Evolutionary conservation across 2,113 vertebrate genomes (phyloP), one percentile per base, ranked within the genome.

Genomic region (Eretmochelys imbricata): DNA sequence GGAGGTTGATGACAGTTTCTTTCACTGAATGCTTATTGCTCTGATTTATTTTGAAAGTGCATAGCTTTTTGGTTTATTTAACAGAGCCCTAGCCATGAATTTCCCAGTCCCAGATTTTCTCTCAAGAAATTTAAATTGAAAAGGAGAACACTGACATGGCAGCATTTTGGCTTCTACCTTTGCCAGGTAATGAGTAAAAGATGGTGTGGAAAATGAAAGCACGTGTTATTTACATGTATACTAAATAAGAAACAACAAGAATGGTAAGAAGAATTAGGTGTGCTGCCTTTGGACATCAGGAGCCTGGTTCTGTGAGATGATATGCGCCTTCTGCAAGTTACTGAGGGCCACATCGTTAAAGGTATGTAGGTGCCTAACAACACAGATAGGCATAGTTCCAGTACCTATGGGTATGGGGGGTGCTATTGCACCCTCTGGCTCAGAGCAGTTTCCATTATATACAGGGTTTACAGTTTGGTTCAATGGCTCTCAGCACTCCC

Each of bases 161-260:
- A 97, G 94, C 84, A 92, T 95, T 96, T 97, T 96, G 97, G 95
- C 96, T 96, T 91, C 90, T 92, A 85, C 85, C 88, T 98, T 96
- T 94, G 94, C 94, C 96, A 97, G 93, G 84, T 97, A 97, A 96
- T 95, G 92, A 96, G 86, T 96, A 84, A 96, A 97, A 97, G 79
- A 89, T 4, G 10, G 88, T 85, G 72, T 80, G 95, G 96, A 84
- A 93, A 94, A 90, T 88, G 89, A 87, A 55, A 93, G 89, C 51
- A 97, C 90, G 80, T 48, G 50, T 82, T 82, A 80, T 90, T 94
- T 96, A 88, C 87, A 91, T 91, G 95, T 95, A 49, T 53, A 75
- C 84, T 88, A 94, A 96, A 75, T 55, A 96, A 92, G 95, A 96
- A 84, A 51, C 19, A 84, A 54, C 14, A 83, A 85, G 88, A 94